Evolutionary conservation across 2,797 vertebrate genomes (phyloP).

Genomic region (Erethizon dorsatum): DNA sequence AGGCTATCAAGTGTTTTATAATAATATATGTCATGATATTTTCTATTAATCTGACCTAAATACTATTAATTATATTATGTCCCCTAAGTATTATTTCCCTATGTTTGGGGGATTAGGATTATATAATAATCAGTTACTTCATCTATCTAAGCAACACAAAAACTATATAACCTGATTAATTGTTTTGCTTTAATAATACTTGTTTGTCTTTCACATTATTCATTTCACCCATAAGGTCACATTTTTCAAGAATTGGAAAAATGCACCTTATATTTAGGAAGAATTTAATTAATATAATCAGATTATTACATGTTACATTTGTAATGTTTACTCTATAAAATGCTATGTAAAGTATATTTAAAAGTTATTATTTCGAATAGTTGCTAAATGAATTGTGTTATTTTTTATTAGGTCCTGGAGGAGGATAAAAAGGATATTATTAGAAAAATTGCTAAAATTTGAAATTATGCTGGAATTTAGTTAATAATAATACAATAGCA

Average conservation of each 20-base stretch:
- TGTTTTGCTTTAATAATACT: not conserved
- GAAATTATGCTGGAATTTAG: not conserved
- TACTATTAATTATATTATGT: not conserved
- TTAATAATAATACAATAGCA: not conserved
- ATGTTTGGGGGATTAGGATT: not conserved
- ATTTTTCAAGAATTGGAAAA: not conserved
- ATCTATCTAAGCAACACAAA: not conserved
- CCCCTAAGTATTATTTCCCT: not conserved
- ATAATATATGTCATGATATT: not conserved
- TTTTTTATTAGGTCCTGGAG: not conserved
- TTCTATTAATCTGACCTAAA: slow-evolving; percentile 1
- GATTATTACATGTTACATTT: not conserved
- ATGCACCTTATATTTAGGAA: not conserved
- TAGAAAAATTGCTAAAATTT: not conserved
- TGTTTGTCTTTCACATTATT: not conserved
- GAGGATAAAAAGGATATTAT: not conserved
- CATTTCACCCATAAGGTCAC: not conserved
- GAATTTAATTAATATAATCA: not conserved
- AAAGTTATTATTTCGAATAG: not conserved
- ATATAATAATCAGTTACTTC: not conserved
- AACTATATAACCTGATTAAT: not conserved
- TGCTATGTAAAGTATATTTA: not conserved
- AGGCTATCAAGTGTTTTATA: not conserved
- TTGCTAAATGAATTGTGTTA: not conserved
- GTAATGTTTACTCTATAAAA: not conserved